Percentiles rank a stretch among this genome's conserved stretches.
These are phyloP conservation scores for Triops longicaudatus DNA, from an alignment of 1,140 invertebrate genomes.

Conservation along the genomic window DNA sequence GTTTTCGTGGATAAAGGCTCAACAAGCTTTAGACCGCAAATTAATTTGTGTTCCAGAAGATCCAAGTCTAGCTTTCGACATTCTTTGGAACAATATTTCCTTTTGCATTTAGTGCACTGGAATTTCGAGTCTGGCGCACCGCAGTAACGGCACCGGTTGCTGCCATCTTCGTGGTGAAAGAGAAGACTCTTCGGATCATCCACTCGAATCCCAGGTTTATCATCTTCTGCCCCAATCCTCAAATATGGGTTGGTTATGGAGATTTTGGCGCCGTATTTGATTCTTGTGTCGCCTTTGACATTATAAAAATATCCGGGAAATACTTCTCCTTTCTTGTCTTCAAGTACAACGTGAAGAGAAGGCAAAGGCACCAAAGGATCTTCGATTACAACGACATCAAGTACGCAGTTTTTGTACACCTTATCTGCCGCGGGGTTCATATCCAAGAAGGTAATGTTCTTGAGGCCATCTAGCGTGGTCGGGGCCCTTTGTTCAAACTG, in stretches of 20 bases:
- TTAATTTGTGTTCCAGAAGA: neutral
- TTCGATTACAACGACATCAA: neutral
- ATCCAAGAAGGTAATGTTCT: neutral
- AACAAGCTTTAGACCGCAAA: too few species aligned
- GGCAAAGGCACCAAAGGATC: neutral
- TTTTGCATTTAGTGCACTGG: neutral
- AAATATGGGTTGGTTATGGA: neutral
- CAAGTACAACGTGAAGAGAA: neutral
- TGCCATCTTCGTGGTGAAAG: neutral
- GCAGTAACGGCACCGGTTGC: neutral
- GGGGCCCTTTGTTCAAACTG: neutral
- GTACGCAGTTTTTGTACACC: neutral
- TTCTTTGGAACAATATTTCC: neutral
- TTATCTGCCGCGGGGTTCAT: neutral
- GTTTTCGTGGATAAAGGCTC: too few species aligned
- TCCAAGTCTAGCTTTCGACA: neutral
- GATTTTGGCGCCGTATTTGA: neutral
- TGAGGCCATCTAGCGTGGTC: neutral
- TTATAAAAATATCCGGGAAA: neutral
- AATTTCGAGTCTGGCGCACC: neutral
- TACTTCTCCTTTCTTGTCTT: neutral
- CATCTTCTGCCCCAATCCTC: neutral
- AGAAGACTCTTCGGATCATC: neutral
- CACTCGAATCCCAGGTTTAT: neutral
- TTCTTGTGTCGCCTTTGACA: neutral